Evolutionary conservation across 37 sponge, comb jelly and placozoan species (phyloP), one percentile per base, ranked within the genome.

Genomic region (Cladorhizidae sp.): DNA sequence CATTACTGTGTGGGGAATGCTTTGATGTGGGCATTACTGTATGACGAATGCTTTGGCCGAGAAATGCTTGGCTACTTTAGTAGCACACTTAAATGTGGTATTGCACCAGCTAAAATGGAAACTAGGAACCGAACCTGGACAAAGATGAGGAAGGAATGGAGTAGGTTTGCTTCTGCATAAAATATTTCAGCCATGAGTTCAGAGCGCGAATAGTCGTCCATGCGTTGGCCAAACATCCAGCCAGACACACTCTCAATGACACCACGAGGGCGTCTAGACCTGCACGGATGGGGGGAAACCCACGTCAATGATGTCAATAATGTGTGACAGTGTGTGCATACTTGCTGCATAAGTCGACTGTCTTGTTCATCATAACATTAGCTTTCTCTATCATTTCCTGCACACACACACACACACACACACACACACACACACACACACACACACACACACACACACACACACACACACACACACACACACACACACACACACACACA

Each of bases 151-250:
- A 91, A 45, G 41, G 94, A 85, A 1, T 70, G 75, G 11, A 90
- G 80, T 0, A 93, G 84, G 72, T 84, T 80, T 32, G 90, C 88
- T 25, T 91, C 94, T 9, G 94, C 94, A 83, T 87, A 85, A 49
- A 83, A 57, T 14, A 93, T 65, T 64, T 93, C 94, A 20, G 90
- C 89, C 29, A 81, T 86, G 25, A 90, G 64, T 42, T 93, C 94
- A 14, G 18, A 83, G 64, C 29, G 0, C 26, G 83, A 57, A 41
- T 40, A 67, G 52, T 28, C 31, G 40, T 57, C 56, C 67, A 64
- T 26, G 1, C 76, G 1, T 39, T 75, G 55, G 3, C 69, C 80
- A 62, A 73, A 73, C 63, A 81, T 26, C 73, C 73, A 72, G 31
- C 58, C 33, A 22, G 76, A 75, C 55, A 76, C 6, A 29, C 40